A percentile compares a stretch with the other conserved stretches of the same genome.
phyloP scores from a whole-genome alignment of 1,140 invertebrate genomes.

The Zaprionus africanus region DNA sequence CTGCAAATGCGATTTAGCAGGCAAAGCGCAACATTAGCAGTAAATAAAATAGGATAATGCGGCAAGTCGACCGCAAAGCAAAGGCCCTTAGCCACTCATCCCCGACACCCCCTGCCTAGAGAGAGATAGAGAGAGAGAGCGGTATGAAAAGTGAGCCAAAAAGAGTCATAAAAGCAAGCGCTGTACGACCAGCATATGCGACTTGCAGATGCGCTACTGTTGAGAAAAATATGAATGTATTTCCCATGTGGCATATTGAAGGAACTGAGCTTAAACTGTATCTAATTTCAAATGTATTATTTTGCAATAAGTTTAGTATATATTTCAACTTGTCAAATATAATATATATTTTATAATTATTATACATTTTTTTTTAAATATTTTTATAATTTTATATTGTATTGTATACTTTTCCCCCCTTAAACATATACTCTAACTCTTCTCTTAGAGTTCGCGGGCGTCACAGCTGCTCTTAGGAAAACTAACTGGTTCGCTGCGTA shows the following conservation, averaged over 20 bases:
- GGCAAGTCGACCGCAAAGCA: constrained; percentile 73
- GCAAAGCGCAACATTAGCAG: constrained; percentile 81
- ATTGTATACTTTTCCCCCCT: too few relatives aligned
- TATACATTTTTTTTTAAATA: too few relatives aligned
- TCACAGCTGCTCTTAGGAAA: neutral
- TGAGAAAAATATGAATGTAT: neutral
- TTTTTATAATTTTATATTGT: too few relatives aligned
- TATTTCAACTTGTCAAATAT: too few relatives aligned
- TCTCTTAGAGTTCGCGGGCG: neutral
- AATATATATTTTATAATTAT: neutral
- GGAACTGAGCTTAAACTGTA: neutral
- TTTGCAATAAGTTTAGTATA: too few relatives aligned
- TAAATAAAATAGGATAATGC: constrained; percentile 82
- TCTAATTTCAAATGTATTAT: too few relatives aligned
- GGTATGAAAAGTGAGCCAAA: constrained; percentile 18
- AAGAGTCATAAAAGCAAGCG: constrained; percentile 11
- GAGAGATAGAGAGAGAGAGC: constrained; percentile 1
- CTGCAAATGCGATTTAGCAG: constrained; percentile 76
- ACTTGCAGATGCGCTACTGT: neutral
- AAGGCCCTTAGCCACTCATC: neutral
- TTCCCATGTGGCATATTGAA: neutral
- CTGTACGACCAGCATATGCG: neutral
- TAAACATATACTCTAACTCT: too few relatives aligned
- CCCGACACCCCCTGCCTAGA: neutral
- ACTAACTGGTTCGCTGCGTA: neutral